phyloP scores from a whole-genome alignment of 2,888 invertebrate species.

The Rapana venosa region DNA sequence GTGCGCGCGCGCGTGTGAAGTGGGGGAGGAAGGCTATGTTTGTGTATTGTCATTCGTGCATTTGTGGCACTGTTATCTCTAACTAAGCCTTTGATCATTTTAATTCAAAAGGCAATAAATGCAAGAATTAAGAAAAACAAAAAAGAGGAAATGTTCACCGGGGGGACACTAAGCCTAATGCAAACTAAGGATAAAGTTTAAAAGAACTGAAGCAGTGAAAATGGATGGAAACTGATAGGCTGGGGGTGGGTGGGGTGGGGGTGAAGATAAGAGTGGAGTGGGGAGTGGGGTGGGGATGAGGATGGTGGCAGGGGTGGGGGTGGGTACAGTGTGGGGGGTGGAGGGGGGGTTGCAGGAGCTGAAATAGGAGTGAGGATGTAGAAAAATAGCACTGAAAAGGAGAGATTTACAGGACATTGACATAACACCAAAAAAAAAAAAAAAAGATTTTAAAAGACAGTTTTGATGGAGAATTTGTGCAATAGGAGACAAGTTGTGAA shows the following conservation, averaged over 20 bases:
- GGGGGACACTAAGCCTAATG: too few species aligned
- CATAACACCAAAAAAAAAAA: not conserved
- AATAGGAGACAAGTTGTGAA: too few species aligned
- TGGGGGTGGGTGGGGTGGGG: too few species aligned
- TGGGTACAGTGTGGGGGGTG: not conserved
- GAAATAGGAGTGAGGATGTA: not conserved
- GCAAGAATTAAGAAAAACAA: not conserved
- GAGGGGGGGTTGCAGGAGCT: not conserved
- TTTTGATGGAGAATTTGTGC: too few species aligned
- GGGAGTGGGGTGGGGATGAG: not conserved
- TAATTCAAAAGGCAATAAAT: not conserved
- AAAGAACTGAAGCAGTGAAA: not conserved
- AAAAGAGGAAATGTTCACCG: not conserved
- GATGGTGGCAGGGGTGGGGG: not conserved
- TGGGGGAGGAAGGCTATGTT: too few species aligned
- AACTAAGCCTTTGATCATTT: too few species aligned
- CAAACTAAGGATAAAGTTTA: not conserved
- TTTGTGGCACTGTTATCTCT: too few species aligned
- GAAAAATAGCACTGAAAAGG: not conserved
- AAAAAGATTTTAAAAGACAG: not conserved
- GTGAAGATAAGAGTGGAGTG: too few species aligned
- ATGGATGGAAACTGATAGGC: not conserved
- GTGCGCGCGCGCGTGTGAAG: too few species aligned
- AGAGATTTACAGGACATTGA: too few species aligned
- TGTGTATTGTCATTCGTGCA: too few species aligned